Base-by-base conservation (phyloP, 2,888 invertebrate species). In the Asteroscopus sphinx region DNA sequence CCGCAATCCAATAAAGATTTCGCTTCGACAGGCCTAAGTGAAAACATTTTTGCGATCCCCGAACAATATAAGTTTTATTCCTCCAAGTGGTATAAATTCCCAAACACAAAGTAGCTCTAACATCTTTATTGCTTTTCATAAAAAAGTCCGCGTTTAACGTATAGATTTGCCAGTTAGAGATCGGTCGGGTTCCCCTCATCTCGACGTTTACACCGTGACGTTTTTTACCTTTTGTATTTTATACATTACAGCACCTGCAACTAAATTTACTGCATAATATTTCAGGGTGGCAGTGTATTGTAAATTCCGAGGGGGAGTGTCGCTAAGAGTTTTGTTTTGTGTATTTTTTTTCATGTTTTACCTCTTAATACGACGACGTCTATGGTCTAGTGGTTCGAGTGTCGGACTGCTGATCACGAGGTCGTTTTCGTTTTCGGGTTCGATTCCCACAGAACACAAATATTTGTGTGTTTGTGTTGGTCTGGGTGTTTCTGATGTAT, bases 51-150 rank as follows among this genome's bases (percentile, higher is more conserved):
- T 90, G 88, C 87, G 82, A 88, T 88, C 87, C 87, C 88, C 85
- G 86, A 92, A 90, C 91, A 92, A 93, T 92, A 92, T 92, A 93
- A 93, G 90, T 92, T 93, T 93, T 92, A 93, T 92, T 92, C 86
- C 88, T 88, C 87, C 85, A 88, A 90, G 89, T 90, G 90, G 92
- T 89, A 93, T 93, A 93, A 93, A 93, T 92, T 93, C 86, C 85
- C 92, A 88, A 91, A 92, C 90, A 93, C 93, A 93, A 93, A 93
- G 92, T 93, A 92, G 90, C 90, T 89, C 87, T 89, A 91, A 91
- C 92, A 90, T 91, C 90, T 92, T 93, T 93, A 93, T 93, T 90
- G 92, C 89, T 91, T 93, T 93, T 93, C 91, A 93, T 93, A 93
- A 91, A 90, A 90, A 91, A 88, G 86, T 85, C 86, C 78, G 61